Evolutionary conservation across 2,888 invertebrate species (phyloP).

Genomic region (Drosophila pseudotakahashii): DNA sequence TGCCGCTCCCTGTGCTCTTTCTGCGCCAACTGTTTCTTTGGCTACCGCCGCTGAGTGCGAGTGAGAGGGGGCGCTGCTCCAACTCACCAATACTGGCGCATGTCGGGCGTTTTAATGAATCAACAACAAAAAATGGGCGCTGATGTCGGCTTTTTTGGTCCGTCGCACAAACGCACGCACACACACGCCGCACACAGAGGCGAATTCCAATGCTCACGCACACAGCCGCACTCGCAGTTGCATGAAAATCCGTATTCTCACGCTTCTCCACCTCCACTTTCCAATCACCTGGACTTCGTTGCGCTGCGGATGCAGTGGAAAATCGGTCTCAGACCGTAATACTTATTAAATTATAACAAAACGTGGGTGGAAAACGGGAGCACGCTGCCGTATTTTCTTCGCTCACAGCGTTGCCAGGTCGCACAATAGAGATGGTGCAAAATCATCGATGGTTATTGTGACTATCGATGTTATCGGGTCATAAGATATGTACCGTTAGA

Average conservation of each 20-base stretch:
- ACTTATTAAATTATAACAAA: conserved; percentile 40
- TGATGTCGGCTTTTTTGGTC: conserved; percentile 81
- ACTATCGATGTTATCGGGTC: not conserved
- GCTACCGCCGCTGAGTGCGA: conserved; percentile 39
- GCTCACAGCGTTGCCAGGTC: conserved; percentile 6
- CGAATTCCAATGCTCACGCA: conserved; percentile 64
- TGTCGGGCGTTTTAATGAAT: conserved; percentile 70
- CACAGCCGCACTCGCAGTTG: conserved; percentile 33
- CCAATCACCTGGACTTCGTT: not conserved
- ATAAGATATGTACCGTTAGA: too few relatives aligned
- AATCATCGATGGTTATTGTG: not conserved
- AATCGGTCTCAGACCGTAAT: conserved; percentile 32
- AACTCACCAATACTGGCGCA: conserved; percentile 64
- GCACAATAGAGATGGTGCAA: not conserved
- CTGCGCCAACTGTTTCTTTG: conserved; percentile 73
- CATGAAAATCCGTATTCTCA: not conserved
- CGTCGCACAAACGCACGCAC: conserved; percentile 58
- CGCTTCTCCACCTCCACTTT: not conserved
- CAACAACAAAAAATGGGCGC: conserved; percentile 81
- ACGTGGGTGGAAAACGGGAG: conserved; percentile 34
- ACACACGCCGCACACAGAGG: conserved; percentile 60
- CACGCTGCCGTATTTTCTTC: conserved; percentile 16
- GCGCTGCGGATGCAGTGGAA: conserved; percentile 6
- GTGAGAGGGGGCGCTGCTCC: conserved; percentile 65
- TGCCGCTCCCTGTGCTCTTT: conserved; percentile 67